phyloP scores from a whole-genome alignment of 2,888 invertebrate species.

The Acleris literana region DNA sequence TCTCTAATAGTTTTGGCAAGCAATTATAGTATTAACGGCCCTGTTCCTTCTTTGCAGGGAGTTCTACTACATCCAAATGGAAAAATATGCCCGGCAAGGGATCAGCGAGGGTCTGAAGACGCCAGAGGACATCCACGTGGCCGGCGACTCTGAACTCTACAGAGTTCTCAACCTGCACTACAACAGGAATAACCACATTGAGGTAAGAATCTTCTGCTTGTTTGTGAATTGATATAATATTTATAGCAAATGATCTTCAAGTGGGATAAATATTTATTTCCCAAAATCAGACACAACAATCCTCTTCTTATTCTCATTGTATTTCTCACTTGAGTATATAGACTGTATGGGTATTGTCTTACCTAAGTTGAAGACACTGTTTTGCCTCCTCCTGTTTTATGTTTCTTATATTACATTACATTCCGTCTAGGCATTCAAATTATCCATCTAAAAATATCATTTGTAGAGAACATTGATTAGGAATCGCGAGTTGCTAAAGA shows the following conservation, averaged over 20 bases:
- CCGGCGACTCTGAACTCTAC: constrained; percentile 98
- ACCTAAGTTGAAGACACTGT: no score
- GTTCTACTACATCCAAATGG: constrained; percentile 99
- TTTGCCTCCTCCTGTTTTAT: no score
- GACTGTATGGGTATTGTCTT: no score
- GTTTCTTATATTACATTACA: no score
- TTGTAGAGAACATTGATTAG: no score
- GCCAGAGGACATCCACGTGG: constrained; percentile 96
- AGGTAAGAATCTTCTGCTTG: constrained; percentile 81
- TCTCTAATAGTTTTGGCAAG: background rate
- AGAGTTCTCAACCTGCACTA: constrained; percentile 99
- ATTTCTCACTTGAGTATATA: no score
- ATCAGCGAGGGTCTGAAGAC: constrained; percentile 97
- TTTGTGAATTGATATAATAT: background rate
- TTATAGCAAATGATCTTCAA: background rate
- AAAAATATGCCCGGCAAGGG: constrained; percentile 99
- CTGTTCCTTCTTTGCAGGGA: constrained; percentile 88
- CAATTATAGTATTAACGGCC: constrained; percentile 1
- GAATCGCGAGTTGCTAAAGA: no score
- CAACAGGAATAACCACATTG: constrained; percentile 98
- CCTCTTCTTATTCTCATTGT: no score
- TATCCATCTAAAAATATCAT: no score
- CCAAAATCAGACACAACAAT: background rate
- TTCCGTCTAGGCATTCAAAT: no score
- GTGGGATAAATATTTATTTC: background rate